Conservation (phyloP, 2,113 vertebrate genomes). For the Heterocephalus glaber region DNA sequence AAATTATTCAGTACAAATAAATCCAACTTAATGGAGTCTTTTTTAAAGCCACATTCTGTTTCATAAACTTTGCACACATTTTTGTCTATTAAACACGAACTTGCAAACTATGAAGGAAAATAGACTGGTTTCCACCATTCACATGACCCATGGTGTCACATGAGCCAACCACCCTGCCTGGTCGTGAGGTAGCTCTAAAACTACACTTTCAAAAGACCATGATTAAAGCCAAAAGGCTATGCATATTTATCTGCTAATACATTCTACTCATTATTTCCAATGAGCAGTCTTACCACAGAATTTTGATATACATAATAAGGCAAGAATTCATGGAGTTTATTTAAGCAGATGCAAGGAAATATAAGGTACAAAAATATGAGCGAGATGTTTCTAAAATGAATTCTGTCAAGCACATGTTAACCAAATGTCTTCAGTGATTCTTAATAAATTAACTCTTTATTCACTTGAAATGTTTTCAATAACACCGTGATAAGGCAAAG, state of each 20-base stretch:
- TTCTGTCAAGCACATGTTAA: background rate
- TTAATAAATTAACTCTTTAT: constrained; percentile 64
- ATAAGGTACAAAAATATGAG: constrained; percentile 21
- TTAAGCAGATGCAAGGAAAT: constrained; percentile 1
- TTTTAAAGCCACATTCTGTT: constrained; percentile 44
- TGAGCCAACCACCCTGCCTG: background rate
- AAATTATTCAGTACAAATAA: background rate
- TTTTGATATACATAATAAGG: background rate
- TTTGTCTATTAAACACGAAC: background rate
- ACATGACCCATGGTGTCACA: background rate
- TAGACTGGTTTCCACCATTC: background rate
- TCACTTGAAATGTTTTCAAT: constrained; percentile 39
- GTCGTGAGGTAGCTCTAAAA: background rate
- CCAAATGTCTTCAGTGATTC: constrained; percentile 40
- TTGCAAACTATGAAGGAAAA: constrained; percentile 5
- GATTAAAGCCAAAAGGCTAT: constrained; percentile 42
- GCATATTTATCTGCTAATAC: background rate
- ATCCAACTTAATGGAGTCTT: background rate
- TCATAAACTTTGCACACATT: background rate
- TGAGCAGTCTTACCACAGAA: background rate
- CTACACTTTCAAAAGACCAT: constrained; percentile 10
- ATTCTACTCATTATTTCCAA: constrained; percentile 35
- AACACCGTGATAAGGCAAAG: constrained; percentile 10
- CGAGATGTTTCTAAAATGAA: constrained; percentile 27
- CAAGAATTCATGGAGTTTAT: constrained; percentile 37